Conservation (phyloP, 2,888 invertebrate species). For the Eumerus sabulonum region DNA sequence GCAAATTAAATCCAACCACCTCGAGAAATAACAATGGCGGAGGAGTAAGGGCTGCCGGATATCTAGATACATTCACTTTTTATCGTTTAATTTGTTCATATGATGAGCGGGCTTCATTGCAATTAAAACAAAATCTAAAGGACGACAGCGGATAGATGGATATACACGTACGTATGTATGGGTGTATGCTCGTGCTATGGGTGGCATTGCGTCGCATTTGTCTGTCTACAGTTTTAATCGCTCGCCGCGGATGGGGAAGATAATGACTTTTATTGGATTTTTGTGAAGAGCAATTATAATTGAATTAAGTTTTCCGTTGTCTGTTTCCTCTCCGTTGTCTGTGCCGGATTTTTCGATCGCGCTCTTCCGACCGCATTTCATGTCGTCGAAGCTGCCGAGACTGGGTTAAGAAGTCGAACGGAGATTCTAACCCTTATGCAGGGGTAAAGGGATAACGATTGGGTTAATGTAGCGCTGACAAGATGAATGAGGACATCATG, state of each 20-base stretch:
- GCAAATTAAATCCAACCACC: slow-evolving; percentile 47
- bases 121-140: slow-evolving; percentile 45
- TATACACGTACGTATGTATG: not conserved
- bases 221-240: slow-evolving; percentile 61
- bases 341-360: slow-evolving; percentile 4
- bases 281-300: slow-evolving; percentile 69
- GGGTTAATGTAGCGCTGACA: slow-evolving; percentile 49
- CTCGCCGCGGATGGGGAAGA: slow-evolving; percentile 58
- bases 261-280: slow-evolving; percentile 69
- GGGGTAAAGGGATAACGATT: slow-evolving; percentile 42
- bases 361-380: slow-evolving; percentile 17
- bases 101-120: slow-evolving; percentile 58
- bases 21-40: slow-evolving; percentile 14
- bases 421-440: not conserved
- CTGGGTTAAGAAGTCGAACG: slow-evolving; percentile 1
- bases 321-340: slow-evolving; percentile 34
- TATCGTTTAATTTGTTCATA: slow-evolving; percentile 64
- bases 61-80: slow-evolving; percentile 48
- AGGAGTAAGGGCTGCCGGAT: slow-evolving; percentile 2
- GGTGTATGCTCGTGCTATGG: too few species aligned
- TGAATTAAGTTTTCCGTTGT: slow-evolving; percentile 65
- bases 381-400: slow-evolving; percentile 17
- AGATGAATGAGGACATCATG: slow-evolving; percentile 44
- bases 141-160: slow-evolving; percentile 6
- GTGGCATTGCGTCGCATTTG: slow-evolving; percentile 6